Evolutionary conservation across 2,113 vertebrate genomes (phyloP), one percentile per base, ranked within the genome.

Genomic region (Acinonyx jubatus): DNA sequence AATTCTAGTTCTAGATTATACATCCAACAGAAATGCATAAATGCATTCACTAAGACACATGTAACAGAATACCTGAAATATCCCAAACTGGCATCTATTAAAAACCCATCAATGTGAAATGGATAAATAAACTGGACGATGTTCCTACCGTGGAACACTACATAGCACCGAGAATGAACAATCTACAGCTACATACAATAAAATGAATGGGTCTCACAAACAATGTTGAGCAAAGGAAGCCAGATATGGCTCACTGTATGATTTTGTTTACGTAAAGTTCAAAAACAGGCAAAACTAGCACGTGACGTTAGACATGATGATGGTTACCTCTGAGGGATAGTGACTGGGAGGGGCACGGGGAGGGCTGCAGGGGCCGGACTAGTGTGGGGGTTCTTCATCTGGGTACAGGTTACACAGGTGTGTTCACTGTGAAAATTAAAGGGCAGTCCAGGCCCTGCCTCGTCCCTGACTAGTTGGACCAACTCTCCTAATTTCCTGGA

Each of bases 1-100:
- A 78, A 82, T 81, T 82, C 84, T 91, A 71, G 25, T 57, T 94
- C n/a, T 87, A 82, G 66, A 63, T 63, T 4, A 52, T 29, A 69
- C 2, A 19, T 18, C 50, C 71, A 73, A 36, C 0, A 65, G 84
- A 93, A 92, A 76, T 13, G 12, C 36, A 84, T 14, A 31, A 33
- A 68, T 63, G 29, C 45, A 10, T 36, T 87, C 68, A 71, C 57
- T 45, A 36, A 86, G 87, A 85, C 80, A 76, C 52, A 36, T 1
- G 14, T 11, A 33, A 52, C 27, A 25, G 29, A 38, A 80, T 48
- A 36, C 36, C 57, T 45, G 21, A 0, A 4, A 66, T 48, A 29
- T 33, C 57, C 68, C 16, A 36, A 48, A 33, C 19, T 41, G 38
- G 48, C 57, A 83, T 25, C 55, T 69, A 33, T 27, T 82, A 16